Evolutionary conservation across 2,113 vertebrate species (phyloP).

Genomic region (Paracanthobrama guichenoti): DNA sequence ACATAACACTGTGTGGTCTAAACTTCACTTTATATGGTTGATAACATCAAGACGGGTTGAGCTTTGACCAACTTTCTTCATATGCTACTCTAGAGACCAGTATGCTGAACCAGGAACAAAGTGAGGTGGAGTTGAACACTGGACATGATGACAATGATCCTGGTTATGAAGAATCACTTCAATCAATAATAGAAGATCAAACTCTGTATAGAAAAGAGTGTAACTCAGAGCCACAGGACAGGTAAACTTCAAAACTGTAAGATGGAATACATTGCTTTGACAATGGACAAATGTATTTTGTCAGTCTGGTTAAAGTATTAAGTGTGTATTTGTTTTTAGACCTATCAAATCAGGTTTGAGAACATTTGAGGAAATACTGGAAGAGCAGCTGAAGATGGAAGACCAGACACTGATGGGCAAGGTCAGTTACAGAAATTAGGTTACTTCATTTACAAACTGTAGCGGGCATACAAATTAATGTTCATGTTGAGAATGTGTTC

Average conservation of each 20-base stretch:
- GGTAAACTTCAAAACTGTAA: conserved; percentile 55
- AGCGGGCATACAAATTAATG: not conserved
- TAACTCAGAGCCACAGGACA: conserved; percentile 53
- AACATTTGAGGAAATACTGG: conserved; percentile 91
- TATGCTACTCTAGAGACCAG: conserved; percentile 43
- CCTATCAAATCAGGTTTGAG: conserved; percentile 82
- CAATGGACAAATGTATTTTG: not conserved
- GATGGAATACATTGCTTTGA: not conserved
- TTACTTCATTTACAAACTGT: not conserved
- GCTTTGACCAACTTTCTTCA: not conserved
- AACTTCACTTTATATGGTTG: not conserved
- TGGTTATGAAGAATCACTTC: conserved; percentile 23
- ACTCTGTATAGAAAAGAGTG: conserved; percentile 10
- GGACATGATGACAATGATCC: conserved; percentile 19
- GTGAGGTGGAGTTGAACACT: not conserved
- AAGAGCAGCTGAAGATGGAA: conserved; percentile 89
- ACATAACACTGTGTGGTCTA: not conserved
- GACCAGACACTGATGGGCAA: conserved; percentile 79
- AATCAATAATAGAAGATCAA: conserved; percentile 27
- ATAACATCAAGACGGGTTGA: not conserved
- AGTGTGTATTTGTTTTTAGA: conserved; percentile 64
- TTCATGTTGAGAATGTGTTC: not conserved
- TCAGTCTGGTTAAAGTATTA: not conserved
- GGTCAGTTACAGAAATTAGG: conserved; percentile 68
- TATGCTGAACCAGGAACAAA: conserved; percentile 41